Evolutionary conservation across 2,113 vertebrate species (phyloP).

Genomic region (Euleptes europaea): DNA sequence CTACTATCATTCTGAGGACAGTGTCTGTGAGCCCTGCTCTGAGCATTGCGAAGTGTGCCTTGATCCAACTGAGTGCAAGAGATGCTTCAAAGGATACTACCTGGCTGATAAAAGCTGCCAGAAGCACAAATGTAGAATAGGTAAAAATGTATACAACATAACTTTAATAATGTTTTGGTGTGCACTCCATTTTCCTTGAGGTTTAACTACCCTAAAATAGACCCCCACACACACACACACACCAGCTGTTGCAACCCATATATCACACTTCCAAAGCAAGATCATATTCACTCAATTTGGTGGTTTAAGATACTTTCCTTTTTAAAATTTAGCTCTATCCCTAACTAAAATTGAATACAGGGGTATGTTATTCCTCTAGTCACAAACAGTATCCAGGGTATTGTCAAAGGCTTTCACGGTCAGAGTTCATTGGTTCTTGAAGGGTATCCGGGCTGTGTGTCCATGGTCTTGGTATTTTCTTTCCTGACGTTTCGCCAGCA

Average conservation of each 20-base stretch:
- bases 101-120: conserved; percentile 74
- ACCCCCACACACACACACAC: too few relatives aligned
- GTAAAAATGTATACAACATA: conserved; percentile 63
- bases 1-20: conserved; percentile 61
- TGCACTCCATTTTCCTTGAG: too few relatives aligned
- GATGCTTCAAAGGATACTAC: conserved; percentile 75
- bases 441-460: too few relatives aligned
- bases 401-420: too few relatives aligned
- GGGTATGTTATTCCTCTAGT: neutral
- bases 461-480: too few relatives aligned
- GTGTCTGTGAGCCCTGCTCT: conserved; percentile 78
- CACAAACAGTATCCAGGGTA: neutral
- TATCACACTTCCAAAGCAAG: too few relatives aligned
- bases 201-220: neutral
- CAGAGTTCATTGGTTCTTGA: too few relatives aligned
- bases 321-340: neutral
- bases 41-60: conserved; percentile 79
- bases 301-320: neutral
- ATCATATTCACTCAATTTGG: neutral
- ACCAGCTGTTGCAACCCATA: too few relatives aligned
- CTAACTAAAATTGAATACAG: neutral
- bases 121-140: conserved; percentile 76
- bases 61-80: conserved; percentile 70
- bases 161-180: neutral
- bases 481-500: too few relatives aligned